Base-by-base conservation (phyloP, 2,797 vertebrate genomes). In the Heliangelus exortis region DNA sequence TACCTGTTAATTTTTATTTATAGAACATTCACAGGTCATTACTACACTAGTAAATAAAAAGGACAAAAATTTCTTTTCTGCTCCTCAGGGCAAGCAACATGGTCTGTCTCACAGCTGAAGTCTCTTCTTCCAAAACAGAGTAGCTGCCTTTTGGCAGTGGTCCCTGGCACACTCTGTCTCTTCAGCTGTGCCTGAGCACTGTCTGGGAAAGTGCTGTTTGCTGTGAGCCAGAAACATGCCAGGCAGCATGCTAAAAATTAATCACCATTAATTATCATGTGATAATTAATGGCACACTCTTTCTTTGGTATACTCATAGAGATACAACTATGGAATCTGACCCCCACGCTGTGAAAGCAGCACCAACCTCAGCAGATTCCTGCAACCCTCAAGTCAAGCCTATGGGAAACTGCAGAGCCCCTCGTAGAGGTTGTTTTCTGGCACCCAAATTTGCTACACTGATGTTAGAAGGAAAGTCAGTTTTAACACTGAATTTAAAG, bases 221-320 rank as follows among this genome's bases (percentile, higher is more conserved):
- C 10, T 81, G 50, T 26, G 65, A 66, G 83, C 87, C 94, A 95
- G 79, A 90, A 94, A 68, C 69, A 68, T 0, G 4, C 54, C 85
- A 90, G 62, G 73, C 69, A 90, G 62, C 47, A 66, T 33, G 83
- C 69, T 96, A 69, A 90, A 94, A 94, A 93, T 91, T 86, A 93
- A 75, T 86, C 66, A 53, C 34, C 62, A 58, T 91, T 92, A 91
- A 89, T 91, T 90, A 45, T 63, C 72, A 41, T 7, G 2, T 50
- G 43, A 58, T 20, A 65, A 45, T 2, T 2, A 2, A 47, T 48
- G 34, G 34, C 92, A 10, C 20, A 17, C 33, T 78, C 51, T 61
- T 48, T 51, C 84, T 62, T 78, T 47, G 63, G 29, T 31, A 4
- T 10, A 31, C 16, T 16, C 65, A 54, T 26, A 28, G 34, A 62